phyloP scores from a whole-genome alignment of 2,797 vertebrate genomes.

The Podargus strigoides region DNA sequence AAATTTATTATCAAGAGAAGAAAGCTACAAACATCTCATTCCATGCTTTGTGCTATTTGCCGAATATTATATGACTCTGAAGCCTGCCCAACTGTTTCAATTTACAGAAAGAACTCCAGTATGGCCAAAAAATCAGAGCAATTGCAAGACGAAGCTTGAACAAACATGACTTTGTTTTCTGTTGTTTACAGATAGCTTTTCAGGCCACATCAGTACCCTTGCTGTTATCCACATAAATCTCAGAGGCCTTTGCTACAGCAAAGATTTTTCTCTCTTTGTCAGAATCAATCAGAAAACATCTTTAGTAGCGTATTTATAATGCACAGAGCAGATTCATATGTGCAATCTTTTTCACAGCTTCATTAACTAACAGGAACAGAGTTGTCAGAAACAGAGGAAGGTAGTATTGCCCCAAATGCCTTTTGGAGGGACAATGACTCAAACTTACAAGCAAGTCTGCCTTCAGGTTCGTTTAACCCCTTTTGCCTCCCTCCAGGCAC shows the following conservation, averaged over 20 bases:
- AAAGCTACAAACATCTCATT: background rate
- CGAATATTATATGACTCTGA: background rate
- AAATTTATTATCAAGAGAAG: background rate
- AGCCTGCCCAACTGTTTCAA: background rate
- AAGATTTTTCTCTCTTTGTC: background rate
- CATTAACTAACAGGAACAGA: background rate
- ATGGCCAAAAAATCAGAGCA: background rate
- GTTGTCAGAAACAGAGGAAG: background rate
- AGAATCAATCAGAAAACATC: background rate
- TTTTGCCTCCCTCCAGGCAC: background rate
- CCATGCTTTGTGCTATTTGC: background rate
- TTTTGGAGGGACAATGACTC: background rate
- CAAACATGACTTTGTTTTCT: constrained; percentile 28
- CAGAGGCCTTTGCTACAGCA: background rate
- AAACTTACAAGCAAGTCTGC: background rate
- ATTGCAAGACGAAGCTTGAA: background rate
- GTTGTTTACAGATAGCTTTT: constrained; percentile 4
- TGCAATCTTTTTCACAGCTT: background rate
- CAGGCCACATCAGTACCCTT: background rate
- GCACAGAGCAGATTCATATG: background rate
- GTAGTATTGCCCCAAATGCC: background rate
- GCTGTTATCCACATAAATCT: background rate
- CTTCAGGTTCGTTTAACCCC: background rate
- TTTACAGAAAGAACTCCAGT: background rate
- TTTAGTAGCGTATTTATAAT: background rate